Evolutionary conservation across 2,888 invertebrate genomes (phyloP).

Genomic region (Crossocerus cetratus): DNA sequence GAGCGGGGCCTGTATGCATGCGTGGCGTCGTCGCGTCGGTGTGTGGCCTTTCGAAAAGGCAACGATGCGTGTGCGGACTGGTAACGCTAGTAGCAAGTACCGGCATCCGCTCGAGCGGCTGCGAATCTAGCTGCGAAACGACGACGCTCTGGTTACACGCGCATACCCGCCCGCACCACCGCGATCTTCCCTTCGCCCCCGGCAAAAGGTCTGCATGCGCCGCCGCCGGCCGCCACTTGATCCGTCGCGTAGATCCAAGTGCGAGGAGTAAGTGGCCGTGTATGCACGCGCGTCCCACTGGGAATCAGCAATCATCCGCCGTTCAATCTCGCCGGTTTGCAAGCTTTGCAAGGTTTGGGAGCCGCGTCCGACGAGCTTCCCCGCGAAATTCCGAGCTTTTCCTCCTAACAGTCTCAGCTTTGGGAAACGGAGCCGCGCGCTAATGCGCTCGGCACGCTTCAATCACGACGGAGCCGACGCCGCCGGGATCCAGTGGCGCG

Average conservation of each 20-base stretch:
- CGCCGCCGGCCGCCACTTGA: constrained; percentile 31
- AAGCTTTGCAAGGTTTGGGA: no score
- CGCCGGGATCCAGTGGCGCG: no score
- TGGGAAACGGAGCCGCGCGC: no score
- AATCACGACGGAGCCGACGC: no score
- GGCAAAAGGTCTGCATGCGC: not conserved
- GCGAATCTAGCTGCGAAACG: constrained; percentile 41
- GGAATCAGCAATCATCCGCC: no score
- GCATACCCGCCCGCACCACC: not conserved
- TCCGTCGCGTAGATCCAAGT: constrained; percentile 16
- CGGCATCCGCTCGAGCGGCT: constrained; percentile 44
- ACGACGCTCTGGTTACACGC: constrained; percentile 30
- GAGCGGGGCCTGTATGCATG: not conserved
- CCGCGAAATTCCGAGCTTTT: not conserved
- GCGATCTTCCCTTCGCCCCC: constrained; percentile 26
- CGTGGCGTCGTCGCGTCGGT: not conserved
- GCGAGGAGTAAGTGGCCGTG: constrained; percentile 14
- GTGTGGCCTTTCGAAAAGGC: constrained; percentile 35
- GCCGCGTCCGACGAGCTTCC: not conserved
- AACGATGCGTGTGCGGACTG: constrained; percentile 46
- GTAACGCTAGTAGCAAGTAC: constrained; percentile 43
- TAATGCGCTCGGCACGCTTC: no score
- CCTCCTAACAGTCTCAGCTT: no score
- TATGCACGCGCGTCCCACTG: constrained; percentile 16
- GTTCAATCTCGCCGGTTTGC: no score